Percentiles rank a stretch among this genome's conserved stretches.
These are phyloP conservation scores for Herpetotheres cachinnans DNA, from an alignment of 2,113 vertebrate genomes.

Conservation along the genomic window DNA sequence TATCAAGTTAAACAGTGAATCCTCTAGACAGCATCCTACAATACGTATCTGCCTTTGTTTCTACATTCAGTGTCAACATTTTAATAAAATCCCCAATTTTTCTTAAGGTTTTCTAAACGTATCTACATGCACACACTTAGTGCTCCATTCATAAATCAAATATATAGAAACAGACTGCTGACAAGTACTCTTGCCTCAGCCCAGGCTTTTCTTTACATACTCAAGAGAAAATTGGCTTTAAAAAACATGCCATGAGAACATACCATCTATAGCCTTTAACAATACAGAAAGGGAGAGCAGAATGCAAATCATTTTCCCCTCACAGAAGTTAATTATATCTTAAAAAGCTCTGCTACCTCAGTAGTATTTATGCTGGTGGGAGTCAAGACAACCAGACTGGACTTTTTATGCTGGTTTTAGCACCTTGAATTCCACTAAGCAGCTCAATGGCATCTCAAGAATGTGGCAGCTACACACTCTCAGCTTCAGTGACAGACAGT, in stretches of 20 bases:
- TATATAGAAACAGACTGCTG: not conserved
- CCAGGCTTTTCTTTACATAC: not conserved
- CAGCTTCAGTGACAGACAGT: not conserved
- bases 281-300: not conserved
- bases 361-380: not conserved
- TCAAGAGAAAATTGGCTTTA: not conserved
- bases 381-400: not conserved
- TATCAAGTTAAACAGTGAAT: not conserved
- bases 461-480: accelerated
- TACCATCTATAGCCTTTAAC: not conserved
- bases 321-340: not conserved
- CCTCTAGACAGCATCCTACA: not conserved
- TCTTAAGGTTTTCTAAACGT: not conserved
- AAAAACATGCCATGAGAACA: not conserved
- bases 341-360: not conserved
- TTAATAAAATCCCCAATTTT: not conserved
- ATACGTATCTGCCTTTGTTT: not conserved
- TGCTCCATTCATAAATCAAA: not conserved
- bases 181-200: not conserved
- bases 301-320: not conserved
- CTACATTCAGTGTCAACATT: not conserved
- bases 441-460: not conserved
- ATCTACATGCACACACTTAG: accelerated
- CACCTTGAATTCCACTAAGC: not conserved
- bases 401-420: not conserved